Base-by-base conservation (phyloP, 2,888 invertebrate species). In the Amaurobius ferox region DNA sequence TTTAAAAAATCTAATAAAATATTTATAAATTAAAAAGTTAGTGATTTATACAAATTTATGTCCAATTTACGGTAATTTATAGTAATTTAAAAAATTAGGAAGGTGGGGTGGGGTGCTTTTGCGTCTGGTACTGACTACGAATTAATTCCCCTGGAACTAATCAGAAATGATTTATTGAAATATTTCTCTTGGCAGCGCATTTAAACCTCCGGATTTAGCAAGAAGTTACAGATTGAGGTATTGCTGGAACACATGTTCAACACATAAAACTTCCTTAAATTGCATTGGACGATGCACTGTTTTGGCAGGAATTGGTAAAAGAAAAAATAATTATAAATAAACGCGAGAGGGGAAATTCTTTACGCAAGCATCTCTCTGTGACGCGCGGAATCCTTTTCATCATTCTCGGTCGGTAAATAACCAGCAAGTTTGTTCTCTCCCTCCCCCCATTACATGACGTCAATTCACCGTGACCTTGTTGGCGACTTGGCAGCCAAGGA, bases 381-480 rank as follows among this genome's bases (percentile, higher is more conserved):
- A 74, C 80, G 73, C 80, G 73, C 73, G 73, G 32, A 32, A 19
- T 67, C 68, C 66, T 73, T 80, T 80, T 80, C 80, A 68, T 67
- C 78, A 80, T 79, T 67, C 62, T 19, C 64, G 19, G 55, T 19
- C 64, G 19, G 55, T 68, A 68, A 67, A 68, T 77, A 77, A 79
- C 62, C 48, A 66, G 55, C 61, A 35, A 29, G 71, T 55, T 78
- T 66, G 61, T 40, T 64, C 66, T 66, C 70, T 64, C 40, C 71
- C 29, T 39, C 29, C 23, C 19, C 16, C 32, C 19, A 68, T 35
- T n/a, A 30, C 26, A 68, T 85, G 83, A 85, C 83, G 83, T 85
- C 77, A 85, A 85, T 77, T 85, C 72, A 72, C 83, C 83, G 67
- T 85, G 83, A 85, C 83, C 83, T 85, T 85, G 83, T 68, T 39